Conservation (phyloP, 2,888 invertebrate genomes). For the Agrenia bidenticulata region DNA sequence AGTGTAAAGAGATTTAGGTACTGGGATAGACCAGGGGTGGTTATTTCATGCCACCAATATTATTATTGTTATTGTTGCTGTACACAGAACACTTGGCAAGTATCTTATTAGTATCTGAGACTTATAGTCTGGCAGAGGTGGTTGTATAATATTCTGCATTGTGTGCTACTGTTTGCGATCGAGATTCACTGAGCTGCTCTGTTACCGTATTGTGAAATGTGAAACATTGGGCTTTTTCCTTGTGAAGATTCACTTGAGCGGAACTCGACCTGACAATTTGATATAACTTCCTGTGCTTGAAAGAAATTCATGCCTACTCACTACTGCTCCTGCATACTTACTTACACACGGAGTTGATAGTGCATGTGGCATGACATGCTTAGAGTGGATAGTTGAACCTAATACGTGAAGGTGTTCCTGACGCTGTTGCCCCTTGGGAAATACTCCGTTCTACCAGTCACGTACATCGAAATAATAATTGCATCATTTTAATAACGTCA, state of each 20-base stretch:
- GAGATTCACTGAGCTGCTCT: not conserved
- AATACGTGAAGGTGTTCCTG: not conserved
- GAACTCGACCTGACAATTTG: slow-evolving; percentile 13
- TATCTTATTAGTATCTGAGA: no score
- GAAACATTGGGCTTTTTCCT: not conserved
- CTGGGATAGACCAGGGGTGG: not conserved
- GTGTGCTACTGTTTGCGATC: not conserved
- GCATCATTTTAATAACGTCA: no score
- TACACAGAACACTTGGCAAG: no score
- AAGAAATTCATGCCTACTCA: not conserved
- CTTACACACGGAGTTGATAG: no score
- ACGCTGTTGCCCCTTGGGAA: not conserved
- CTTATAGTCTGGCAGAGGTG: no score
- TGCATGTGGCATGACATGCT: no score
- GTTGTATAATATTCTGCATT: not conserved
- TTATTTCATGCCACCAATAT: no score
- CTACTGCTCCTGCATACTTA: not conserved
- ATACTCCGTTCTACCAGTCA: not conserved
- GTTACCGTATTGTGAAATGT: not conserved
- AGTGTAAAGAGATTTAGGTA: not conserved
- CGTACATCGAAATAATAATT: no score
- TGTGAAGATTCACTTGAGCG: slow-evolving; percentile 1
- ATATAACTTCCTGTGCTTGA: slow-evolving; percentile 4
- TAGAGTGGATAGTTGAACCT: not conserved
- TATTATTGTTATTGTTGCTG: no score